Conservation (phyloP, 2,113 vertebrate species). For the Pipa parva region DNA sequence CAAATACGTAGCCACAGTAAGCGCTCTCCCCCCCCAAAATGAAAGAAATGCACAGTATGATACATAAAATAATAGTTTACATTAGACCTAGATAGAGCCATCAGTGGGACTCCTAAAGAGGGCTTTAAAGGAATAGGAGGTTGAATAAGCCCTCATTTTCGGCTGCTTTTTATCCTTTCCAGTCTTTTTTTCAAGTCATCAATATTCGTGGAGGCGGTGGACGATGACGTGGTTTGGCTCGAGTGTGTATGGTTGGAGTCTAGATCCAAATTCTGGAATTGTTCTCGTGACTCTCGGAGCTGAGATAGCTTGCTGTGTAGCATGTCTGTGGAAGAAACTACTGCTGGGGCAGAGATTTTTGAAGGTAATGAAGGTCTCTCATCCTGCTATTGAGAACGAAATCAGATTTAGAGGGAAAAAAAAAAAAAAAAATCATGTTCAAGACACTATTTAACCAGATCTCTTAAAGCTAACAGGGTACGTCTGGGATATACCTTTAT, state of each 20-base stretch:
- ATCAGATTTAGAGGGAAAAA: no score
- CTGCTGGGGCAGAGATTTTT: conserved; percentile 75
- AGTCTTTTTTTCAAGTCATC: conserved; percentile 98
- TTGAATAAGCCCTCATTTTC: conserved; percentile 70
- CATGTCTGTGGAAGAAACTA: conserved; percentile 96
- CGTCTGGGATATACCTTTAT: no score
- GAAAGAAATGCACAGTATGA: conserved; percentile 59
- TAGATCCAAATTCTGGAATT: conserved; percentile 82
- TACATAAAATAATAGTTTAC: conserved; percentile 65
- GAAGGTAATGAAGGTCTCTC: conserved; percentile 83
- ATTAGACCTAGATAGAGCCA: conserved; percentile 60
- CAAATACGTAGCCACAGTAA: conserved; percentile 68
- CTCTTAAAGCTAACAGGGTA: no score
- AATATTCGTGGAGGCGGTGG: conserved; percentile 76
- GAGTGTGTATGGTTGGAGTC: conserved; percentile 76
- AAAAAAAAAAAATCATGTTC: not conserved
- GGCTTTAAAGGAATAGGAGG: conserved; percentile 57
- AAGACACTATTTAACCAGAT: no score
- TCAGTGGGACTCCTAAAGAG: conserved; percentile 8
- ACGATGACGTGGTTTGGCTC: conserved; percentile 68
- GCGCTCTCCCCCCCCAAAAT: conserved; percentile 53
- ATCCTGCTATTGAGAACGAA: conserved; percentile 53
- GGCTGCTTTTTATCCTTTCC: conserved; percentile 97
- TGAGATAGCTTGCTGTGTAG: conserved; percentile 97
- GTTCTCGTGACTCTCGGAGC: conserved; percentile 91